Base-by-base conservation (phyloP, 2,888 invertebrate species). In the Agrochola macilenta region DNA sequence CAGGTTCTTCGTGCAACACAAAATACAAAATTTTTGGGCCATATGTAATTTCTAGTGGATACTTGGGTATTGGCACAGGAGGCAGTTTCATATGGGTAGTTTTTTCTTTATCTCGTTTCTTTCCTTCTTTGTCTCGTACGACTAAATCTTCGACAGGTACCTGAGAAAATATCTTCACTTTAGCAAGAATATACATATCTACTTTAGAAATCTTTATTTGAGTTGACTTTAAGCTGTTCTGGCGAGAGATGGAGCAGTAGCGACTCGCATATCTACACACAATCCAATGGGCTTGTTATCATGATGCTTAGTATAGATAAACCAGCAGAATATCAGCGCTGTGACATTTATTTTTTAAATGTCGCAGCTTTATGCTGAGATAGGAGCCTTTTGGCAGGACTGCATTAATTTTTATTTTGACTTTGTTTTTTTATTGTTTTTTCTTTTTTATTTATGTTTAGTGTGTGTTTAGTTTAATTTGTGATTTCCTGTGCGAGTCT, bases 21-120 rank as follows among this genome's bases (percentile, higher is more conserved):
- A 94, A 90, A 73, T 69, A 76, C 58, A 94, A 77, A 0, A 64
- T 76, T 54, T 87, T 84, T 11, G 94, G 94, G 66, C 79, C 82
- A 89, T 92, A 94, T 20, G 87, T 80, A 35, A 94, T 79, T 12
- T 79, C 66, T 66, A 94, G 64, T 35, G 92, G 90, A 73, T 86
- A 88, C 35, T 79, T 86, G 17, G 93, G 91, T 54, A 81, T 35
- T 5, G 90, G 90, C 35, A 30, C 46, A 7, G 73, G 63, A n/a
- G 75, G 71, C 12, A 64, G 74, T 68, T 81, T 61, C 5, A n/a
- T 20, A 20, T 65, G 72, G 11, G 49, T 68, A 12, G 35, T 46
- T n/a, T 46, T 68, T n/a, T 3, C 23, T 52, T 9, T 9, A 9
- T 52, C 52, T 52, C 52, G 20, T 26, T 26, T 7, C 9, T 11